These are phyloP conservation scores for Ispidina picta DNA, from an alignment of 2,797 vertebrate genomes.

Conservation along the genomic window DNA sequence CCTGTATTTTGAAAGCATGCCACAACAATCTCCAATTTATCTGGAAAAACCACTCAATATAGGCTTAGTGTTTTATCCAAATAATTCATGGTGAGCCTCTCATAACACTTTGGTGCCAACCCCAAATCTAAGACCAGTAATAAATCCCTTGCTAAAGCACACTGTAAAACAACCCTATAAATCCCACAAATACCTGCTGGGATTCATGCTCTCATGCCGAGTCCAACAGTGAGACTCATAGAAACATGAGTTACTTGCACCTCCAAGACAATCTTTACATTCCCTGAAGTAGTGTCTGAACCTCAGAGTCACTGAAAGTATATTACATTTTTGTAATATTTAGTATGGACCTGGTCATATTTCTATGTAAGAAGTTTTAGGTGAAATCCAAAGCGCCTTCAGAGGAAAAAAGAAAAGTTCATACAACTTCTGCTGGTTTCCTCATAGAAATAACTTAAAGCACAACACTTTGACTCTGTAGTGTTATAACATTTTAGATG, in stretches of 20 bases:
- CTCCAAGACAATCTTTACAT: neutral
- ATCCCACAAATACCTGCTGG: neutral
- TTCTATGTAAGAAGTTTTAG: neutral
- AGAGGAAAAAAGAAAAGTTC: neutral
- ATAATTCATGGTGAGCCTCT: neutral
- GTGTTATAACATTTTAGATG: neutral
- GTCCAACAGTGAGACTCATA: neutral
- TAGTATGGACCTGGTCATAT: neutral
- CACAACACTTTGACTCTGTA: neutral
- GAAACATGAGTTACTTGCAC: fast-evolving
- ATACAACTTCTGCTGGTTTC: neutral
- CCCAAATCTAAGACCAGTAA: neutral
- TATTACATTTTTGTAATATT: neutral
- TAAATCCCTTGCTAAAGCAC: neutral
- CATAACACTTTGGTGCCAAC: neutral
- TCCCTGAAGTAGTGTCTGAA: neutral
- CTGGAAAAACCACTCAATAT: fast-evolving
- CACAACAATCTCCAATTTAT: neutral
- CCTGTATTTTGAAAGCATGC: neutral
- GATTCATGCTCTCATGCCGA: neutral
- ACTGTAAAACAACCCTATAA: neutral
- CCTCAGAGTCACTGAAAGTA: neutral
- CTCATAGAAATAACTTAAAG: neutral
- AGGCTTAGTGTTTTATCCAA: neutral
- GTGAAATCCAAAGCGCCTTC: neutral